A percentile compares a stretch with the other conserved stretches of the same genome.
Evolutionary conservation across 2,888 invertebrate species (phyloP).

Genomic region (Lochmaea crataegi): DNA sequence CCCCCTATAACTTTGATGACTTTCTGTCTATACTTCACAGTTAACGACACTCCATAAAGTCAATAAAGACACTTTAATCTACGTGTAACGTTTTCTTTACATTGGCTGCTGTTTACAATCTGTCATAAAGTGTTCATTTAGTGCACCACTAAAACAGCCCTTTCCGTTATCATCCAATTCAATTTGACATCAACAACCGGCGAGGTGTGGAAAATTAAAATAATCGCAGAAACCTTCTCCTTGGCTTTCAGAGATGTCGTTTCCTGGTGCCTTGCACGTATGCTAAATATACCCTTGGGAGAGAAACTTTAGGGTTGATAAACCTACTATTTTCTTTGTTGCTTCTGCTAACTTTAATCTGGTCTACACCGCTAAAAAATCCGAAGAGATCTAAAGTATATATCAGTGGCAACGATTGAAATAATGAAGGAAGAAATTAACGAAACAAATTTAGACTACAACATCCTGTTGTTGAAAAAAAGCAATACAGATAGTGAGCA

Average conservation of each 20-base stretch:
- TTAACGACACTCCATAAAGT: not conserved
- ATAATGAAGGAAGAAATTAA: too few relatives aligned
- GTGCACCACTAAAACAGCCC: conserved; percentile 25
- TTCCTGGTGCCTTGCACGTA: conserved; percentile 24
- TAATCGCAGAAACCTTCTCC: conserved; percentile 21
- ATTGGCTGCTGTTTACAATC: conserved; percentile 21
- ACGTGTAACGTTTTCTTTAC: not conserved
- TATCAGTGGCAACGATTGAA: too few relatives aligned
- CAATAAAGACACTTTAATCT: not conserved
- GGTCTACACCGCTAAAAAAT: conserved; percentile 4
- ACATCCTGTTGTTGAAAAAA: too few relatives aligned
- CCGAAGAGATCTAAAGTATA: too few relatives aligned
- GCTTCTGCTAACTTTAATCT: conserved; percentile 9
- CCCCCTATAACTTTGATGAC: not conserved
- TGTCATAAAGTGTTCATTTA: conserved; percentile 15
- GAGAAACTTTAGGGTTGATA: conserved; percentile 28
- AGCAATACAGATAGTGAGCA: too few relatives aligned
- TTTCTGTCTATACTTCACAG: not conserved
- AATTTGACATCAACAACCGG: conserved; percentile 31
- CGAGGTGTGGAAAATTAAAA: conserved; percentile 34
- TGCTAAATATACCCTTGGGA: conserved; percentile 28
- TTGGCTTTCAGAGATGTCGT: conserved; percentile 25
- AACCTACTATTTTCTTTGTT: conserved; percentile 7
- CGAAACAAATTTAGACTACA: too few relatives aligned
- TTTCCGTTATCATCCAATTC: conserved; percentile 29